A percentile compares a stretch with the other conserved stretches of the same genome.
phyloP scores from a whole-genome alignment of 2,113 vertebrate species.

The Microtus pennsylvanicus region DNA sequence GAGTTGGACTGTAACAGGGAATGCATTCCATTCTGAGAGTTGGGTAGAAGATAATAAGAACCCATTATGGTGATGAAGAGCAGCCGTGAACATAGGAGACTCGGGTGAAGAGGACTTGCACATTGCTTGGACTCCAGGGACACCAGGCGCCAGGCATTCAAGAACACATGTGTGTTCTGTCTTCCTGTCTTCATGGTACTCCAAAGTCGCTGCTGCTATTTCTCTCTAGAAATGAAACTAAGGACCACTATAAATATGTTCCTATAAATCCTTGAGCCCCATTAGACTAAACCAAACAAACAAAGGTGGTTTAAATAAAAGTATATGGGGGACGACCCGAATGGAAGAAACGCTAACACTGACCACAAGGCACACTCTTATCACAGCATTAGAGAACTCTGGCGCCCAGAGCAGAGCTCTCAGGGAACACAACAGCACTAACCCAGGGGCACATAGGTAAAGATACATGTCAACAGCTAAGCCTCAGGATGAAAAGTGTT shows the following conservation, averaged over 20 bases:
- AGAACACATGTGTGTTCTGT: background rate
- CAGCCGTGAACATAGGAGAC: background rate
- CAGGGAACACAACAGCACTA: background rate
- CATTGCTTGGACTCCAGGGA: background rate
- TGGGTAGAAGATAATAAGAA: background rate
- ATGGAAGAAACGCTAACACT: background rate
- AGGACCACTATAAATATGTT: background rate
- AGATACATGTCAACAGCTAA: background rate
- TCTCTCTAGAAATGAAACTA: background rate
- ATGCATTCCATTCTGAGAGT: background rate
- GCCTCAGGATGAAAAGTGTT: background rate
- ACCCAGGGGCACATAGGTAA: background rate
- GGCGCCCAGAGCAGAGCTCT: background rate
- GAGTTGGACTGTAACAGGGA: background rate
- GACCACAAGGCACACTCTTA: background rate
- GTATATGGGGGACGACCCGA: background rate
- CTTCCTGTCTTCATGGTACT: background rate
- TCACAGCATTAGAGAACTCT: background rate
- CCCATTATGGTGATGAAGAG: background rate
- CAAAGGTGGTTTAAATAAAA: slow-evolving; percentile 9
- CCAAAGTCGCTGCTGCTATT: background rate
- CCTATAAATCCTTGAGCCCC: background rate
- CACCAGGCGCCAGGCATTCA: background rate
- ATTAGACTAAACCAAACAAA: background rate
- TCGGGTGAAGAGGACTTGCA: background rate